A percentile compares a stretch with the other conserved stretches of the same genome.
phyloP scores from a whole-genome alignment of 2,888 invertebrate species.

The Fabriciana adippe region DNA sequence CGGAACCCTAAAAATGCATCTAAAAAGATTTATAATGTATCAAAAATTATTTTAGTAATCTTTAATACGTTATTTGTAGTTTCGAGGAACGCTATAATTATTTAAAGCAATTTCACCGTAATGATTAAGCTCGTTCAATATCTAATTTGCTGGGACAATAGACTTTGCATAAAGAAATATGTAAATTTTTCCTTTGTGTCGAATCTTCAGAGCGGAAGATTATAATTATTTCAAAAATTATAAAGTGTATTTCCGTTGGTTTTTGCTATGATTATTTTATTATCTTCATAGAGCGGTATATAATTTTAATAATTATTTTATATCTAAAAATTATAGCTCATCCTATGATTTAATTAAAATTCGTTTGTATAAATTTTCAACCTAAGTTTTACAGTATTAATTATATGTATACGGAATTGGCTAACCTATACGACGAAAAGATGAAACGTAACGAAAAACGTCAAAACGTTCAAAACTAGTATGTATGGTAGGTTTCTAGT shows the following conservation, averaged over 20 bases:
- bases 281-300: not conserved
- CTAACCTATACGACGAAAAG: too few species aligned
- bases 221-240: conserved; percentile 75
- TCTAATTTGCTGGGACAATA: conserved; percentile 77
- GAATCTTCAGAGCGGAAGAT: conserved; percentile 73
- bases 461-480: too few species aligned
- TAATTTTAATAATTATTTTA: not conserved
- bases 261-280: conserved; percentile 53
- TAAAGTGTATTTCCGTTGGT: conserved; percentile 48
- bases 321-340: not conserved
- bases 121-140: conserved; percentile 67
- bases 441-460: too few species aligned
- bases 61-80: conserved; percentile 1
- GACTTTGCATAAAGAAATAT: conserved; percentile 76
- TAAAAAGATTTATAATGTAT: not conserved
- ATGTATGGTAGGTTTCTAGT: too few species aligned
- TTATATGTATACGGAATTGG: too few species aligned
- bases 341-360: not conserved
- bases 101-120: conserved; percentile 70
- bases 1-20: not conserved
- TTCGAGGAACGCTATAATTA: conserved; percentile 52
- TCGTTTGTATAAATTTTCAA: too few species aligned
- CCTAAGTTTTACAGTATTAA: too few species aligned
- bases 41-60: not conserved
- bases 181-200: conserved; percentile 76